phyloP scores from a whole-genome alignment of 1,140 invertebrate species.

The Drosophila kikkawai region DNA sequence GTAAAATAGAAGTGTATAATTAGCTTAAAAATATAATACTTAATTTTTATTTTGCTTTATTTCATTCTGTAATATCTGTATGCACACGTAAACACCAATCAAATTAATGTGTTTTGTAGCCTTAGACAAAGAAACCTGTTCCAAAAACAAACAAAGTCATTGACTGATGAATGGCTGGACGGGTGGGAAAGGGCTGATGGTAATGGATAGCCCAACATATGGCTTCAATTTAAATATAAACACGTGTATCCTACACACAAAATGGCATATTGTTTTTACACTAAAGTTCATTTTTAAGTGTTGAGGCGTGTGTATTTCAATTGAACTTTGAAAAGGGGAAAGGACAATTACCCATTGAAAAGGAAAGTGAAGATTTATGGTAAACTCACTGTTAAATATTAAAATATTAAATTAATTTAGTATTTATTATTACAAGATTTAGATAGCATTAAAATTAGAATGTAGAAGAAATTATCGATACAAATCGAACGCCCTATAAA shows the following conservation, averaged over 20 bases:
- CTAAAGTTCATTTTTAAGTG: neutral
- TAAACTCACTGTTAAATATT: accelerated
- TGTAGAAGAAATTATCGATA: too few species aligned
- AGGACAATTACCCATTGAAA: neutral
- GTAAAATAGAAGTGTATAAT: neutral
- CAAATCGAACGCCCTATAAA: too few species aligned
- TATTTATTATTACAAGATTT: too few species aligned
- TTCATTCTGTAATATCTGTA: neutral
- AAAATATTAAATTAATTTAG: neutral
- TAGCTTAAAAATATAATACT: too few species aligned
- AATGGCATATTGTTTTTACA: neutral
- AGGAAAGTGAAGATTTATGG: neutral
- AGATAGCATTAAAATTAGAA: too few species aligned
- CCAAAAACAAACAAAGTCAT: constrained; percentile 20
- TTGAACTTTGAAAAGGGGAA: neutral
- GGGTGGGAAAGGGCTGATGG: constrained; percentile 24
- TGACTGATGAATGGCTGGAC: constrained; percentile 28
- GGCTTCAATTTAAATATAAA: constrained; percentile 25
- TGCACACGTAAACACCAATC: neutral
- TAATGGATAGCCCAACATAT: constrained; percentile 43
- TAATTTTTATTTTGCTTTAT: neutral
- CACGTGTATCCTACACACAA: neutral
- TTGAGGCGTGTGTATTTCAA: neutral
- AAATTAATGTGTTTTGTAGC: constrained; percentile 3
- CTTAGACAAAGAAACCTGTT: constrained; percentile 17